Evolutionary conservation across 2,113 vertebrate species (phyloP).

Genomic region (Ceyx cyanopectus): DNA sequence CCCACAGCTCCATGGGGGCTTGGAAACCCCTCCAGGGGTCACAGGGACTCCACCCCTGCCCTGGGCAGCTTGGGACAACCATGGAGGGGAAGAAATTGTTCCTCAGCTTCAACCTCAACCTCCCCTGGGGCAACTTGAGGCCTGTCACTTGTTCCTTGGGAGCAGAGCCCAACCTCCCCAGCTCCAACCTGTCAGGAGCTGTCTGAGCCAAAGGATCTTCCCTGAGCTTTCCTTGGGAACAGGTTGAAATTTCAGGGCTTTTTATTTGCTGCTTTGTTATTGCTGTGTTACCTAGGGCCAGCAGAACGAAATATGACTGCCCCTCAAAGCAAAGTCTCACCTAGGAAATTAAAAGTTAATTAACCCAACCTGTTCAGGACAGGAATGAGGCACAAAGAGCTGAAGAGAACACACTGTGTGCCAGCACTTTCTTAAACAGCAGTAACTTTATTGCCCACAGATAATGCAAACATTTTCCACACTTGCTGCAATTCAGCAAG

Average conservation of each 20-base stretch:
- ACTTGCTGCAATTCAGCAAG: constrained; percentile 29
- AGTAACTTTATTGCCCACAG: constrained; percentile 51
- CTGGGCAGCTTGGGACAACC: too few species aligned
- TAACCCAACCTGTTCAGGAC: not conserved
- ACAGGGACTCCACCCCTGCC: too few species aligned
- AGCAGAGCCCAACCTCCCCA: too few species aligned
- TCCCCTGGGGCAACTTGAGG: too few species aligned
- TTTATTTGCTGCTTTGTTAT: not conserved
- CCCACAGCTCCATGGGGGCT: too few species aligned
- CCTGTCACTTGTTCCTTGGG: too few species aligned
- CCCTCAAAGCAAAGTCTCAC: not conserved
- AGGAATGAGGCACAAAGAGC: not conserved
- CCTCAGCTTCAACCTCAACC: too few species aligned
- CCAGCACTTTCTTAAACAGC: not conserved
- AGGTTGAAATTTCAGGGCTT: not conserved
- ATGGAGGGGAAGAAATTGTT: too few species aligned
- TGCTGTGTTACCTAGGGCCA: not conserved
- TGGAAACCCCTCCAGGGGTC: too few species aligned
- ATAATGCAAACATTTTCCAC: constrained; percentile 33
- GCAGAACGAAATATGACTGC: rapidly evolving
- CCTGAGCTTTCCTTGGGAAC: too few species aligned
- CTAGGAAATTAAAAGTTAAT: not conserved
- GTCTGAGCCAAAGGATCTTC: too few species aligned
- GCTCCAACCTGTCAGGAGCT: too few species aligned
- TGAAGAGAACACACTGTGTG: not conserved